Base-by-base conservation (phyloP, 2,113 vertebrate species). In the Amphiprion ocellaris region DNA sequence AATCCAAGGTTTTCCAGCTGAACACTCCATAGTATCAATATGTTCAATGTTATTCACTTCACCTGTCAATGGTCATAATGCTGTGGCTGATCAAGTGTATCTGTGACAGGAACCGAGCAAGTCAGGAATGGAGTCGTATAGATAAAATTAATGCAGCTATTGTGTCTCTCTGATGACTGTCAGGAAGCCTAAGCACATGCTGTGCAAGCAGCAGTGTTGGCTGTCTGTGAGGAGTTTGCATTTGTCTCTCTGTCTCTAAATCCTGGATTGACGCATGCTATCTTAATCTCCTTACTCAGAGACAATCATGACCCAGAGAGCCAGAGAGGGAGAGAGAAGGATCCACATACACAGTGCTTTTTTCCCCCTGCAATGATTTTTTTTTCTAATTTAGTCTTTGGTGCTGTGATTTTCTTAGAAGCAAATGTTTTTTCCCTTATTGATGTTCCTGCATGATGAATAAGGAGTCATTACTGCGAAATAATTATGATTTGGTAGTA, bases 271-370 rank as follows among this genome's bases (percentile, higher is more conserved):
- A 96, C 94, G 91, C 94, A 95, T 95, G 89, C 93, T 91, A 93
- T 93, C 92, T 92, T 96, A 97, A 97, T 96, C 96, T 96, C 87
- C 93, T 97, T 96, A 96, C 87, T 90, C 90, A 86, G 91, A 93
- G 94, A 91, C 95, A 95, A 93, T 95, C 93, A 76, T 89, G 78
- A 92, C 24, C 82, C 77, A 80, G 59, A 85, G 87, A 77, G 66
- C 61, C 41, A 77, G 50, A 75, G 69, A 53, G 63, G 55, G 67
- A 77, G 47, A 55, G 67, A 62, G 79, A 77, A 75, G 49, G 19
- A 33, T 69, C 49, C 55, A 67, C 21, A 84, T 66, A 74, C 56
- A 74, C 77, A 26, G 3, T 28, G 10, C 7, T 72, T 55, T 66
- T 70, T 39, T 5, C 33, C 10, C 21, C 16, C 49, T 55, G 41